Percentiles rank a stretch among this genome's conserved stretches.
Conservation (phyloP, 2,888 invertebrate genomes). For the Drosophila meridiana region DNA sequence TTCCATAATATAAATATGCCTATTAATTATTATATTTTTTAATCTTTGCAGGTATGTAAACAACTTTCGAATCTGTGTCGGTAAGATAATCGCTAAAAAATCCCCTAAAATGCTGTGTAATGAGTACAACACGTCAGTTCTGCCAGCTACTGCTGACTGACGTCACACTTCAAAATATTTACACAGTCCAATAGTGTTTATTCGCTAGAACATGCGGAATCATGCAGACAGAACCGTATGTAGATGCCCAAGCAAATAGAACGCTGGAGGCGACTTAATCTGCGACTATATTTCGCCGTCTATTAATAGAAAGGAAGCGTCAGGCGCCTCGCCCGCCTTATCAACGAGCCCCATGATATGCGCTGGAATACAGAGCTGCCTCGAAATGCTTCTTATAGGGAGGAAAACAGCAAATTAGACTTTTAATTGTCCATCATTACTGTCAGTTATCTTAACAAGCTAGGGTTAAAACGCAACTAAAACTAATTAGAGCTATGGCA, state of each 20-base stretch:
- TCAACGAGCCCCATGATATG: neutral
- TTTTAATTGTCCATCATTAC: constrained; percentile 23
- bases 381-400: neutral
- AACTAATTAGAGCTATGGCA: constrained; percentile 65
- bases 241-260: neutral
- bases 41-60: constrained; percentile 33
- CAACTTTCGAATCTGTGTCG: constrained; percentile 12
- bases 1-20: too few relatives aligned
- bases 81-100: constrained; percentile 23
- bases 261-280: neutral
- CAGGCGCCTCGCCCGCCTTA: neutral
- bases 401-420: neutral
- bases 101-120: neutral
- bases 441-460: constrained; percentile 28
- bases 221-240: constrained; percentile 6
- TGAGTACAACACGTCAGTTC: neutral
- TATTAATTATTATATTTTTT: neutral
- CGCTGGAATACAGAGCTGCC: neutral
- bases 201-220: constrained; percentile 2
- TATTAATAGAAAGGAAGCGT: neutral
- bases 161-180: constrained; percentile 25
- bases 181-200: constrained; percentile 1
- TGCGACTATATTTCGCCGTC: neutral
- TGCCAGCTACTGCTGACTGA: neutral
- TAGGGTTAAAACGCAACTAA: constrained; percentile 22